These are phyloP conservation scores for Steinernema feltiae DNA, from an alignment of 1,140 invertebrate genomes.

Conservation along the genomic window DNA sequence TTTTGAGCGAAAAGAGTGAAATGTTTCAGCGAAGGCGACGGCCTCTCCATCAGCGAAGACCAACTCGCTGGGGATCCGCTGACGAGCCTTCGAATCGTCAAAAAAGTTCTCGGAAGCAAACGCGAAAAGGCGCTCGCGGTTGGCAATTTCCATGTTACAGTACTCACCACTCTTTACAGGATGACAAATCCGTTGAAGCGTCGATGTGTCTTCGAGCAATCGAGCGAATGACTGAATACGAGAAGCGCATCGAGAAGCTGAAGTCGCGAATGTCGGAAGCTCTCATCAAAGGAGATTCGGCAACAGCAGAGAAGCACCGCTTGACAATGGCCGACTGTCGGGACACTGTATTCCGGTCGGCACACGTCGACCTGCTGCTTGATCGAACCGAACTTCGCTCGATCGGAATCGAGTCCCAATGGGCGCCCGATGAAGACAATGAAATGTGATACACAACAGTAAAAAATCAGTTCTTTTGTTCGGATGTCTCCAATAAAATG, in stretches of 20 bases:
- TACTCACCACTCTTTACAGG: not conserved
- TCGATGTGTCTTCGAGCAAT: slow-evolving; percentile 33
- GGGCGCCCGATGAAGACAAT: not conserved
- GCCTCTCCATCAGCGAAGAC: not conserved
- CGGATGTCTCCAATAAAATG: not conserved
- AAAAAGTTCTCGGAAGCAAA: slow-evolving; percentile 3
- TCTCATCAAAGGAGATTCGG: slow-evolving; percentile 3
- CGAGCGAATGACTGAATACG: slow-evolving; percentile 27
- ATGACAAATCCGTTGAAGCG: slow-evolving; percentile 25
- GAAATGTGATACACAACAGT: not conserved
- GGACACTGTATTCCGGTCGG: slow-evolving; percentile 33
- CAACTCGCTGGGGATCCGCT: not conserved
- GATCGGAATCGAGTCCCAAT: not conserved
- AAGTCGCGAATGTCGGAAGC: slow-evolving; percentile 19
- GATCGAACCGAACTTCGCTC: slow-evolving; percentile 17
- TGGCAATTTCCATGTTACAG: too few species aligned
- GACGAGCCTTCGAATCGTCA: not conserved
- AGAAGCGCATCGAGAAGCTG: slow-evolving; percentile 16
- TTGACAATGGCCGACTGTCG: slow-evolving; percentile 33
- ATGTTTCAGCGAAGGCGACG: slow-evolving; percentile 1
- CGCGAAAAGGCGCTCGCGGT: not conserved
- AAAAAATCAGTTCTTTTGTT: not conserved
- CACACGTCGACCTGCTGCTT: slow-evolving; percentile 32
- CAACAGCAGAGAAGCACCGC: slow-evolving; percentile 26
- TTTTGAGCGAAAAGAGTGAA: not conserved